Evolutionary conservation across 1,140 invertebrate genomes (phyloP), one percentile per base, ranked within the genome.

Genomic region (Drosophila virilis): DNA sequence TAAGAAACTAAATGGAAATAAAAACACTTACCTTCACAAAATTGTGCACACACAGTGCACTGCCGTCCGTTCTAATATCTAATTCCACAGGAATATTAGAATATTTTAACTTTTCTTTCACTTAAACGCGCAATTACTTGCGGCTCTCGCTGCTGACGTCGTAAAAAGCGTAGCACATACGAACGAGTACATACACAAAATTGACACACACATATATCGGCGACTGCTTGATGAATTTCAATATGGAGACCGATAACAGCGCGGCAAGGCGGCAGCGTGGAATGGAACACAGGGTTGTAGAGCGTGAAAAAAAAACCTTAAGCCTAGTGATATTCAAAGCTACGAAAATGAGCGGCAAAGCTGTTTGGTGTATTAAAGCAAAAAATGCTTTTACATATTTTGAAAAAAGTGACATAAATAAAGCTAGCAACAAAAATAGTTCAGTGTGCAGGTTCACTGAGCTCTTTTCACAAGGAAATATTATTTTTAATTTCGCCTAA

Each of bases 241-340:
- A 85, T 37, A 85, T 88, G 83, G 84, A 68, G 77, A 43, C 54
- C 83, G 83, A 88, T 88, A 64, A 70, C 84, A 77, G 28, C 52
- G 40, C 76, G 79, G 48, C 62, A 78, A 72, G 60, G 64, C 48
- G 52, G 28, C 43, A 35, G 10, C 40, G 17, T 40, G 81, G 70
- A 86, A 78, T 85, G 78, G 32, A 89, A 89, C 80, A 48, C 84
- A 88, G 79, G 52, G 83, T 76, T 80, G 83, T 52, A 57, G 37
- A 33, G 9, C 22, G 15, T 13, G 33, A 10, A 35, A 66, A 28
- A 62, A 28, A 60, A 54, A 37, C 65, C 12, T 40, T 15, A 43
- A 60, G 40, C 48, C 70, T 45, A 38, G 13, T 62, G 58, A 61
- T 65, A 78, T 69, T 72, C 8, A 45, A 59, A 45, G 48, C 40